Evolutionary conservation across 2,113 vertebrate species (phyloP).

Genomic region (Atlantisia rogersi): DNA sequence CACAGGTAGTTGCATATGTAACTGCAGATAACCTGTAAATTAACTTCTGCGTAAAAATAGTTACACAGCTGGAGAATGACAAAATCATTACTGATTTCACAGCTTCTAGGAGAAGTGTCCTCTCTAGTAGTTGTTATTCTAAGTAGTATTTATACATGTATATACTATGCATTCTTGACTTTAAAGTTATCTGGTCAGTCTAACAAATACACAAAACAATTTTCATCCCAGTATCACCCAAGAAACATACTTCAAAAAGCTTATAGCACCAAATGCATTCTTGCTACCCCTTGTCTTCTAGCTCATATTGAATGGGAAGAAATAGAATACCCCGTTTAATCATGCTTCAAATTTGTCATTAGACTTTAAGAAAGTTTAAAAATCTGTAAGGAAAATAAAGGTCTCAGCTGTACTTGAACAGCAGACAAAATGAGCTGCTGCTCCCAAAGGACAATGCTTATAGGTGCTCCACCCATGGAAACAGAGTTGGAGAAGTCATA

Average conservation of each 20-base stretch:
- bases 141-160: background rate
- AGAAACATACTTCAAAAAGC: background rate
- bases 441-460: background rate
- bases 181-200: background rate
- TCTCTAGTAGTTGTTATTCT: background rate
- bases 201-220: background rate
- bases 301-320: background rate
- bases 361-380: background rate
- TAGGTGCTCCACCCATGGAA: background rate
- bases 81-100: background rate
- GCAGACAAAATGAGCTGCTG: background rate
- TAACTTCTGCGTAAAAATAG: background rate
- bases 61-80: background rate
- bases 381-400: background rate
- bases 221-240: background rate
- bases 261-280: background rate
- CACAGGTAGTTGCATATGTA: background rate
- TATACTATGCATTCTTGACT: background rate
- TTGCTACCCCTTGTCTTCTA: fast-evolving
- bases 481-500: background rate
- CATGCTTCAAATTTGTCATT: background rate
- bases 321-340: background rate
- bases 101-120: background rate
- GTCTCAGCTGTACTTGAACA: background rate
- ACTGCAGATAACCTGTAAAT: background rate